A percentile compares a stretch with the other conserved stretches of the same genome.
Conservation (phyloP, 2,888 invertebrate genomes). For the Dasypolia templi region DNA sequence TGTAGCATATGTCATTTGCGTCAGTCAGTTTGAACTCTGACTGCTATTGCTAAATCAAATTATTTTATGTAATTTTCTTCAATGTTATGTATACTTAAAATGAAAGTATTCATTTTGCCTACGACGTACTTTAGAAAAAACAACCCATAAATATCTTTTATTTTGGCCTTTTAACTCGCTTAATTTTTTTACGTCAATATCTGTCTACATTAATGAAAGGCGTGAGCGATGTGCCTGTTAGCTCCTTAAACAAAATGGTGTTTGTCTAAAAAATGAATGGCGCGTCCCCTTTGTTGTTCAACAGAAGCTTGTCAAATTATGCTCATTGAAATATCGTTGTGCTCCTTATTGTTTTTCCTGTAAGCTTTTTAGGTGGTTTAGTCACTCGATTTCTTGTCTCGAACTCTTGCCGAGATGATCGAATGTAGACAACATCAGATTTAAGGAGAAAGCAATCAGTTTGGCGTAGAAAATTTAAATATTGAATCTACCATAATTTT, state of each 20-base stretch:
- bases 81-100: background rate
- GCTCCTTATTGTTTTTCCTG: slow-evolving; percentile 28
- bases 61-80: background rate
- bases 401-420: background rate
- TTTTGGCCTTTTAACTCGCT: slow-evolving; percentile 25
- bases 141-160: slow-evolving; percentile 32
- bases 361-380: slow-evolving; percentile 16
- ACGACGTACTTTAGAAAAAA: slow-evolving; percentile 32
- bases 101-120: background rate
- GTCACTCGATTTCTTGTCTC: background rate
- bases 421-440: slow-evolving; percentile 11
- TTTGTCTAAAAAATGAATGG: slow-evolving; percentile 39
- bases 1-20: background rate
- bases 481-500: background rate
- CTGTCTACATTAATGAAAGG: slow-evolving; percentile 29
- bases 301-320: slow-evolving; percentile 46
- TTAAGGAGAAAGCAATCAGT: background rate
- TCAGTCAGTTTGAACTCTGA: slow-evolving; percentile 2
- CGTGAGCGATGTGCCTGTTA: slow-evolving; percentile 42
- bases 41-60: slow-evolving; percentile 12
- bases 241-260: slow-evolving; percentile 46
- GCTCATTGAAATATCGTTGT: slow-evolving; percentile 40
- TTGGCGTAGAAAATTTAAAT: background rate
- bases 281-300: slow-evolving; percentile 34
- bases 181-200: slow-evolving; percentile 29